These are phyloP conservation scores for Xerus inauris DNA, from an alignment of 2,113 vertebrate genomes.

Conservation along the genomic window DNA sequence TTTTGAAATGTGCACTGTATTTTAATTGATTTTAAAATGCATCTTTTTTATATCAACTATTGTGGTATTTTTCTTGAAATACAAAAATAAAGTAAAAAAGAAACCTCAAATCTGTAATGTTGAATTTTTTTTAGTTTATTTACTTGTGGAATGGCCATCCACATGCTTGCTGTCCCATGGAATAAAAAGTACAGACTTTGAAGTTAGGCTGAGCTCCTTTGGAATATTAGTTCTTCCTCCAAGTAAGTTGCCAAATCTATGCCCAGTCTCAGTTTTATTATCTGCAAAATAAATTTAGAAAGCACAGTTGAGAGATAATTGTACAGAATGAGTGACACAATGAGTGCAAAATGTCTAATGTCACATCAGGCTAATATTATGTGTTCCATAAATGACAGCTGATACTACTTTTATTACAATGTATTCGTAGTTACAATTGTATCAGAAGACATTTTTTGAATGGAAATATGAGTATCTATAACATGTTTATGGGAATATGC, in stretches of 20 bases:
- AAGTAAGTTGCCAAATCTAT: neutral
- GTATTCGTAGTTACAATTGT: neutral
- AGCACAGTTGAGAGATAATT: neutral
- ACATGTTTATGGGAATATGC: neutral
- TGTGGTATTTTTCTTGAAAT: neutral
- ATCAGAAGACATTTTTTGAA: neutral
- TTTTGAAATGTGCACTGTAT: neutral
- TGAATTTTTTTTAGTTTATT: constrained; percentile 38
- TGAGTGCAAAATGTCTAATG: neutral
- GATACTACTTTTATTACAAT: neutral
- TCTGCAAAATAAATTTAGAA: constrained; percentile 42
- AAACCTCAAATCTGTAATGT: neutral
- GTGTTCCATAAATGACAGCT: neutral
- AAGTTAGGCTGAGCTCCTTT: neutral
- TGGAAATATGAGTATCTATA: neutral
- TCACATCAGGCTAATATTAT: neutral
- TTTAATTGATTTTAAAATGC: neutral
- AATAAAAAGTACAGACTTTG: neutral
- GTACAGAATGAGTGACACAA: neutral
- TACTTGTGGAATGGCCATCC: neutral
- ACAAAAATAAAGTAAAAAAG: neutral
- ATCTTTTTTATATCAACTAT: neutral
- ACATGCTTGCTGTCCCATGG: neutral
- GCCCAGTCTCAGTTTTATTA: neutral
- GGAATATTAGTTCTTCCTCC: neutral